A percentile compares a stretch with the other conserved stretches of the same genome.
Evolutionary conservation across 2,888 invertebrate genomes (phyloP).

Genomic region (Aspidapion aeneum): DNA sequence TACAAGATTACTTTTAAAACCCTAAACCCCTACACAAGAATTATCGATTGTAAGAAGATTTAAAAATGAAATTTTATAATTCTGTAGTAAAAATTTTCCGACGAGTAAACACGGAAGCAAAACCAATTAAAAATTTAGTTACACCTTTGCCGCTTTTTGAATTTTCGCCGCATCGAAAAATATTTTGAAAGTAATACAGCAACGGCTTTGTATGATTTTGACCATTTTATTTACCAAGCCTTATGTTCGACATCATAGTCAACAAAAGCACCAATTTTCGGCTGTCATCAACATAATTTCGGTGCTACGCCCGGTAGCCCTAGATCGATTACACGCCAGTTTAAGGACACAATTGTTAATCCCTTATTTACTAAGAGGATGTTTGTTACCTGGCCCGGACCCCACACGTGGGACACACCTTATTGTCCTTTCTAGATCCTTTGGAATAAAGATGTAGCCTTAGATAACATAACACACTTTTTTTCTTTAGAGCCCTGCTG

Average conservation of each 20-base stretch:
- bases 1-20: too few relatives aligned
- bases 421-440: constrained; percentile 17
- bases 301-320: constrained; percentile 15
- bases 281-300: neutral
- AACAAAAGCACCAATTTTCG: neutral
- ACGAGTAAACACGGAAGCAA: neutral
- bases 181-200: neutral
- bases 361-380: constrained; percentile 33
- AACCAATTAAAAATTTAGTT: neutral
- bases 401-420: constrained; percentile 43
- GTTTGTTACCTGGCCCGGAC: constrained; percentile 46
- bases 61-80: too few relatives aligned
- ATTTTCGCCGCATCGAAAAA: neutral
- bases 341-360: constrained; percentile 48
- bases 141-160: neutral
- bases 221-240: neutral
- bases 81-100: neutral
- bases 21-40: too few relatives aligned
- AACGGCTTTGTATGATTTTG: neutral
- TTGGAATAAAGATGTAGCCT: too few relatives aligned
- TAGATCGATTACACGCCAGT: constrained; percentile 46
- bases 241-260: neutral
- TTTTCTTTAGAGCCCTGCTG: too few relatives aligned
- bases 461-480: too few relatives aligned
- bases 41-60: neutral